phyloP scores from a whole-genome alignment of 2,888 invertebrate species.

The Agonum fuliginosum region DNA sequence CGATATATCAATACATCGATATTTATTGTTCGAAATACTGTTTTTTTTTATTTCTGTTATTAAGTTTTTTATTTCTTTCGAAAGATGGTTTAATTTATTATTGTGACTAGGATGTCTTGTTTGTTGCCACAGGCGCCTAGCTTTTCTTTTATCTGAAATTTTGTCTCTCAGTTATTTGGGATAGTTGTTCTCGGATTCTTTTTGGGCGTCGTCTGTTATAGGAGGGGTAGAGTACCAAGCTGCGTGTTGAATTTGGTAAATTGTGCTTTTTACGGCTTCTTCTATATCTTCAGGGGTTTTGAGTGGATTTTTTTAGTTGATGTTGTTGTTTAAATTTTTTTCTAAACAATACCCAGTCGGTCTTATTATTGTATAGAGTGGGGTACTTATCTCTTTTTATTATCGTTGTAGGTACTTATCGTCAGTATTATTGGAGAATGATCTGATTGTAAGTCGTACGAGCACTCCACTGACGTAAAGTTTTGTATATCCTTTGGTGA shows the following conservation, averaged over 20 bases:
- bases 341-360: slow-evolving; percentile 9
- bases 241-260: neutral
- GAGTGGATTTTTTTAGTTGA: neutral
- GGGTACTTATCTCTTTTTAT: too few species aligned
- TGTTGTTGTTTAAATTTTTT: neutral
- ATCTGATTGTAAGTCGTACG: too few species aligned
- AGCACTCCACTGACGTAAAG: too few species aligned
- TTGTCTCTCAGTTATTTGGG: slow-evolving; percentile 26
- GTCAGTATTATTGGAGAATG: too few species aligned
- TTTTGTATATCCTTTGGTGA: too few species aligned
- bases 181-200: slow-evolving; percentile 4
- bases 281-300: slow-evolving; percentile 17
- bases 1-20: too few species aligned
- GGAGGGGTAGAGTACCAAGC: neutral
- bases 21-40: too few species aligned
- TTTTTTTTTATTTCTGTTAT: slow-evolving; percentile 3
- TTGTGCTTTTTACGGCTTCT: neutral
- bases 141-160: slow-evolving; percentile 36
- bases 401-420: too few species aligned
- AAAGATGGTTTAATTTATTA: slow-evolving; percentile 3
- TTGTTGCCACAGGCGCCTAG: slow-evolving; percentile 7
- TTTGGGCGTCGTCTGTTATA: neutral
- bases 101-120: slow-evolving; percentile 8
- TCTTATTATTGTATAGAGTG: too few species aligned
- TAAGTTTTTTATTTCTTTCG: slow-evolving; percentile 13